Evolutionary conservation across 2,797 vertebrate genomes (phyloP).

Genomic region (Oceanodroma leucorhoa): DNA sequence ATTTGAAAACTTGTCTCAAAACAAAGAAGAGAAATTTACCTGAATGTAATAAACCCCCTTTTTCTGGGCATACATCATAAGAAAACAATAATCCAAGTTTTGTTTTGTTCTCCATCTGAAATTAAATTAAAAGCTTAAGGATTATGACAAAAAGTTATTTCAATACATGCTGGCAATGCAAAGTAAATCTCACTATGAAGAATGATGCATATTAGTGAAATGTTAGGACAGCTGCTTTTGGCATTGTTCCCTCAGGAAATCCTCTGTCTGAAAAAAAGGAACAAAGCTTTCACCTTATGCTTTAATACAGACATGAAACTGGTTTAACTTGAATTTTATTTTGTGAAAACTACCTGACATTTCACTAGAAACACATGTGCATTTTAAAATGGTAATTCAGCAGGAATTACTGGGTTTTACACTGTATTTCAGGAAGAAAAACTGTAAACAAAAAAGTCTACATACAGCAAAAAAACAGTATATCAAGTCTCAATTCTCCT

Average conservation of each 20-base stretch:
- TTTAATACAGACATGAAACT: background rate
- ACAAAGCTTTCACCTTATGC: background rate
- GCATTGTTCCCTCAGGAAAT: conserved; percentile 5
- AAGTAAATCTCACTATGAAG: background rate
- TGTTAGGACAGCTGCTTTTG: background rate
- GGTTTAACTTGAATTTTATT: background rate
- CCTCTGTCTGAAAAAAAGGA: background rate
- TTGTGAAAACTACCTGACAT: background rate
- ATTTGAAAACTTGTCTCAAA: background rate
- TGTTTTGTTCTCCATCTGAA: conserved; percentile 98
- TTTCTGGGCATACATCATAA: conserved; percentile 98
- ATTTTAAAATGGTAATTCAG: background rate
- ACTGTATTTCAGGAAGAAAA: background rate
- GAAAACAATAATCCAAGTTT: conserved; percentile 97
- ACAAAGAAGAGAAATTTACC: conserved; percentile 74
- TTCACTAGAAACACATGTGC: background rate
- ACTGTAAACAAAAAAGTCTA: background rate
- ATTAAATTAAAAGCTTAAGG: conserved; percentile 39
- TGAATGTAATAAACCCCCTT: conserved; percentile 97
- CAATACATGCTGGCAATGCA: background rate
- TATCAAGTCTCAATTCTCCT: background rate
- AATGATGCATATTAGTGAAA: background rate
- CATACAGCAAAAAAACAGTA: background rate
- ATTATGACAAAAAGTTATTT: background rate
- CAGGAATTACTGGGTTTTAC: background rate